Evolutionary conservation across 2,113 vertebrate species (phyloP), one percentile per base, ranked within the genome.

Genomic region (Anas platyrhynchos): DNA sequence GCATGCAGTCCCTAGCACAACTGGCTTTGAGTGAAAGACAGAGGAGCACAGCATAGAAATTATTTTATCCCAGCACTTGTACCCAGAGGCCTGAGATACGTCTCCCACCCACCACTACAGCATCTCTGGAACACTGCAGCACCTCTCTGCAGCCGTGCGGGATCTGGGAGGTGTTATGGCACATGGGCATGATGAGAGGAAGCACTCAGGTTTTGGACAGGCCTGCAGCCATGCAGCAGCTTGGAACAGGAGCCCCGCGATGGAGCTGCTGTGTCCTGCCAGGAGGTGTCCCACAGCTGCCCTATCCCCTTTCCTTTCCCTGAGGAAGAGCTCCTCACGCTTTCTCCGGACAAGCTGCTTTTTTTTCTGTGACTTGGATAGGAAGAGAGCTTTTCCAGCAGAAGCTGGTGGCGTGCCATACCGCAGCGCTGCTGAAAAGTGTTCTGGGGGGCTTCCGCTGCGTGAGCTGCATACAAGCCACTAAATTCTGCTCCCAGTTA

Each of bases 181-280:
- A 68, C 2, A 52, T 1, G 17, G 18, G 58, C 1, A 3, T 86
- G 85, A 54, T 67, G 61, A 14, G 48, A 90, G 58, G 76, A 97
- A 90, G 83, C 32, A 22, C 61, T 86, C 75, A 67, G 18, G 32
- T 93, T 93, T 95, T 68, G 83, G 29, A 94, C 96, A 67, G 26
- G 86, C 83, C 93, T 83, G 69, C 58, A 79, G 22, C 43, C 77
- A 22, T 72, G 96, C 78, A 85, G 68, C 38, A 73, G 9, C 11
- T 2, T 50, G 78, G 74, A 94, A 93, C 25, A 34, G 52, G 72
- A 96, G 78, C 73, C 89, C n/a, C 83, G 87, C 87, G 89, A 95
- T 4, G 8, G 58, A 95, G 81, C 78, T 91, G 77, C 56, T 1
- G 3, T 5, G 14, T 84, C 80, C 88, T 92, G 86, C 52, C 68